These are phyloP conservation scores for Oscarella lobularis DNA, from an alignment of 37 sponge, comb jelly and placozoan species.

Conservation along the genomic window DNA sequence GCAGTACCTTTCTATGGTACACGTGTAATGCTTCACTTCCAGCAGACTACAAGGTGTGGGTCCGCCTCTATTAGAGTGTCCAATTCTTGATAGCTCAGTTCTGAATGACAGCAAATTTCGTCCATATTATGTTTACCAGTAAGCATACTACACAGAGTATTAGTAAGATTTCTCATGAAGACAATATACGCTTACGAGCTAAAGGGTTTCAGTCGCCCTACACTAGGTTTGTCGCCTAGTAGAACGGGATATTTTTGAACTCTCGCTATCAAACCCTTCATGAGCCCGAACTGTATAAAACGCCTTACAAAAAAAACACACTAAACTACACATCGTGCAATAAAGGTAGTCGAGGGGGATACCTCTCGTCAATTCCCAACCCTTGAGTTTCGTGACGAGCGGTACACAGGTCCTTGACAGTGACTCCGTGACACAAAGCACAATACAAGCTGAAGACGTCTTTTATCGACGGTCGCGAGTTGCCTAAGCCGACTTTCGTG, in stretches of 20 bases:
- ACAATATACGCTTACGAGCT: neutral
- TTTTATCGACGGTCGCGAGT: constrained; percentile 3
- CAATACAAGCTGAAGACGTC: constrained; percentile 63
- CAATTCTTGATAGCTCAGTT: constrained; percentile 30
- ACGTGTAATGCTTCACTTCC: constrained; percentile 17
- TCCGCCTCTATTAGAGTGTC: constrained; percentile 32
- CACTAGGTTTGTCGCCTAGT: neutral
- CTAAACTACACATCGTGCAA: too few species aligned
- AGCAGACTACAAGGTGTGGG: constrained; percentile 21
- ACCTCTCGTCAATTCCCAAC: constrained; percentile 58
- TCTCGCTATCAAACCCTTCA: constrained; percentile 36
- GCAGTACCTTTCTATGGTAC: neutral
- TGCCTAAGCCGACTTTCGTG: neutral
- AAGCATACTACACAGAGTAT: constrained; percentile 24
- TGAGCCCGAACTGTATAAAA: constrained; percentile 64
- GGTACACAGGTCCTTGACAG: constrained; percentile 56
- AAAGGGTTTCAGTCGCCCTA: constrained; percentile 9
- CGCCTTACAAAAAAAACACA: constrained; percentile 17
- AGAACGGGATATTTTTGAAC: constrained; percentile 61
- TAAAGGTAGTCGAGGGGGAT: too few species aligned
- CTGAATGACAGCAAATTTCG: constrained; percentile 63
- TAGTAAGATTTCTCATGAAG: neutral
- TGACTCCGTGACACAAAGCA: constrained; percentile 51
- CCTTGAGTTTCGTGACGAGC: constrained; percentile 27
- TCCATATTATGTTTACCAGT: constrained; percentile 46